Evolutionary conservation across 2,113 vertebrate species (phyloP), one percentile per base, ranked within the genome.

Genomic region (Hassar affinis): DNA sequence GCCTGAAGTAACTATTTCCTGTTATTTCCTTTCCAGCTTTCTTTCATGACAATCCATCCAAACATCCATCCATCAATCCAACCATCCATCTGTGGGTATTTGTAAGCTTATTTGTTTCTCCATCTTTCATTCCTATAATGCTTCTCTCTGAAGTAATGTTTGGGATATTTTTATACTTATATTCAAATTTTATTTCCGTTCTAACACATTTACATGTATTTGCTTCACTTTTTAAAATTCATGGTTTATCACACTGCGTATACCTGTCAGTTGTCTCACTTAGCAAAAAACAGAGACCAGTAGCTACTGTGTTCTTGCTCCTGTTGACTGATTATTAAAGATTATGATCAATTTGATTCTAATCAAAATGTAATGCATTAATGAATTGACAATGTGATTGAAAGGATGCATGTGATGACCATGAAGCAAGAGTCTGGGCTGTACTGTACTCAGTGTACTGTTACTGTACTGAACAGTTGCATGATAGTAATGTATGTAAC

Each of bases 271-370:
- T 94, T 84, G 90, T 92, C 90, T 93, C 92, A 94, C 93, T 92
- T 95, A 94, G 94, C 93, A 94, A 90, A 95, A 94, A 94, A 93
- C 93, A 95, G 94, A 95, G 94, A 95, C 94, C 94, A 95, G 93
- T 94, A 94, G 94, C 94, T 94, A 95, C 94, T 95, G 94, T 95
- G 94, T 95, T 95, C 92, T 93, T 93, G 94, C 94, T 95, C 91
- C 93, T 94, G 90, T 94, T 91, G 92, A 92, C 92, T 93, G 93
- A 94, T 94, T 93, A 92, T 92, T 93, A 89, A 92, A 90, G 90
- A 91, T 90, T 90, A 93, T 92, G 91, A 92, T 92, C 88, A 93
- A 91, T 91, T 88, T 90, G 88, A 74, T 84, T 84, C 77, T 61
- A 93, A 90, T 91, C 89, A 91, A 86, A 83, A 88, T 90, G 85